These are phyloP conservation scores for Hydriomena furcata DNA, from an alignment of 2,888 invertebrate genomes.

Conservation along the genomic window DNA sequence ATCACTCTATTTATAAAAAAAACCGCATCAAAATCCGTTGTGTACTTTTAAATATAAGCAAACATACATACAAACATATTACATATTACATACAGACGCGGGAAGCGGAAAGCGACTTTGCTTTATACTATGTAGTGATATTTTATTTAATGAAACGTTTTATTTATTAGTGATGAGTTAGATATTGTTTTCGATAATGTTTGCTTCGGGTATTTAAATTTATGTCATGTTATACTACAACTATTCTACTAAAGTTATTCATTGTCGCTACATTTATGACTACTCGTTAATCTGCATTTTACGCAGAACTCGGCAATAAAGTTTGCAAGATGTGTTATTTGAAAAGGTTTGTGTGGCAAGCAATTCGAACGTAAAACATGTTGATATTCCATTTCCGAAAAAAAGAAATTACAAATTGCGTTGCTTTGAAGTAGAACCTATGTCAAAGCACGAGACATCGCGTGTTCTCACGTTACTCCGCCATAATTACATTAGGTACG, in stretches of 20 bases:
- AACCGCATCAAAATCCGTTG: too few species aligned
- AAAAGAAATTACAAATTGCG: slow-evolving; percentile 10
- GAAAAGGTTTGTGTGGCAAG: too few species aligned
- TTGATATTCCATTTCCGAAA: not conserved
- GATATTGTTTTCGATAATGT: slow-evolving; percentile 41
- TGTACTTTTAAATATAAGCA: too few species aligned
- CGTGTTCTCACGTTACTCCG: slow-evolving; percentile 52
- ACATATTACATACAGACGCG: too few species aligned
- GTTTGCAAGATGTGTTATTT: too few species aligned
- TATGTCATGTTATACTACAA: slow-evolving; percentile 11
- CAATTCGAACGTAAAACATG: not conserved
- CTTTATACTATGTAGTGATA: too few species aligned
- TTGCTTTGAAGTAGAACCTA: slow-evolving; percentile 31
- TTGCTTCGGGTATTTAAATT: slow-evolving; percentile 40
- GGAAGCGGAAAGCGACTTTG: too few species aligned
- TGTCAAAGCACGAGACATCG: slow-evolving; percentile 51
- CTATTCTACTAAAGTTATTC: not conserved
- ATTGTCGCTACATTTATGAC: not conserved
- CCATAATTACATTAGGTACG: slow-evolving; percentile 55
- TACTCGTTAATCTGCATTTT: not conserved
- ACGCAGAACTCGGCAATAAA: not conserved
- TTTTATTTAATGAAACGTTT: too few species aligned
- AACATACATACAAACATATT: too few species aligned
- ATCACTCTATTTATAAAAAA: too few species aligned
- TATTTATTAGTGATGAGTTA: too few species aligned